These are phyloP conservation scores for Acleris emargana DNA, from an alignment of 2,888 invertebrate genomes.

Conservation along the genomic window DNA sequence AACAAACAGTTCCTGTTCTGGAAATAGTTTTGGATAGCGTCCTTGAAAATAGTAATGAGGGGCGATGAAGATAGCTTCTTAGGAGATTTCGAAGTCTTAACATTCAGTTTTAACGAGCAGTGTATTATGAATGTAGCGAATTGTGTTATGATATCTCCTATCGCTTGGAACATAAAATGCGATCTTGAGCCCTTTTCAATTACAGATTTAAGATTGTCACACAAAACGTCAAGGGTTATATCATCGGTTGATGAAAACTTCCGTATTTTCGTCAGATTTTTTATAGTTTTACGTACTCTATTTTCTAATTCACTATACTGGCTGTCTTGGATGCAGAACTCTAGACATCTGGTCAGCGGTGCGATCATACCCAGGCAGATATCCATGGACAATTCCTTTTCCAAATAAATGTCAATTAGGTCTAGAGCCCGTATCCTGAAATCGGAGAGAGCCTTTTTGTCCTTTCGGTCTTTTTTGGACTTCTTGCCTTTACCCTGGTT, in stretches of 20 bases:
- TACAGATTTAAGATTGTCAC: constrained; percentile 81
- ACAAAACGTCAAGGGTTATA: constrained; percentile 80
- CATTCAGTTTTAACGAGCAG: constrained; percentile 82
- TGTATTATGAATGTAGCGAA: constrained; percentile 86
- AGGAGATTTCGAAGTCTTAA: constrained; percentile 53
- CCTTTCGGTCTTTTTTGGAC: constrained; percentile 83
- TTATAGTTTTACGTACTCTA: constrained; percentile 85
- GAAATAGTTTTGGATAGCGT: constrained; percentile 84
- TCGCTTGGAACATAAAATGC: constrained; percentile 85
- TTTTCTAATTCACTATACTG: constrained; percentile 87
- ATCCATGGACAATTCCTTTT: constrained; percentile 87
- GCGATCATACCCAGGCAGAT: constrained; percentile 87
- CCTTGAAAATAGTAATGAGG: constrained; percentile 77
- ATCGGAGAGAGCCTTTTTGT: constrained; percentile 87
- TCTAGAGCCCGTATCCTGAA: constrained; percentile 90
- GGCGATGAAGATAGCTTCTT: constrained; percentile 64
- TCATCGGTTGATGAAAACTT: constrained; percentile 84
- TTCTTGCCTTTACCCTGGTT: constrained; percentile 80
- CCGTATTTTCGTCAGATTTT: constrained; percentile 83
- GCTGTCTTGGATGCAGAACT: constrained; percentile 87
- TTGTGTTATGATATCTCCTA: constrained; percentile 86
- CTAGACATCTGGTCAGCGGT: constrained; percentile 86
- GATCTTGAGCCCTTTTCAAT: constrained; percentile 86
- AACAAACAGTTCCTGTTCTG: constrained; percentile 85
- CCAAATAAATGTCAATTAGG: constrained; percentile 88